Base-by-base conservation (phyloP, 2,113 vertebrate species). In the Pongo abelii region DNA sequence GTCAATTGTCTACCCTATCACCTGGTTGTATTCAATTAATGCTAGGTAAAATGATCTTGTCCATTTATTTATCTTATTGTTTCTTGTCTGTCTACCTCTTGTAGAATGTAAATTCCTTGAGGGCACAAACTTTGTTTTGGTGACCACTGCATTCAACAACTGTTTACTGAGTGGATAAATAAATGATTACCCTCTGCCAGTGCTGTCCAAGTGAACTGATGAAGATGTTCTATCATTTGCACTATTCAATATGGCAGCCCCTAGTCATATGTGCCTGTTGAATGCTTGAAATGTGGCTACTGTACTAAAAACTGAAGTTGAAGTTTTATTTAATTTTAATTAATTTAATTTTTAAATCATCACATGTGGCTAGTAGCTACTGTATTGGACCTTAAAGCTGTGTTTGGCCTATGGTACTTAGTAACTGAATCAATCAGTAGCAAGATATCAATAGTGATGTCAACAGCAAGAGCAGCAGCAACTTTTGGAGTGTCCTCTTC, bases 261-360 rank as follows among this genome's bases (percentile, higher is more conserved):
- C 5, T 43, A 46, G 74, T 78, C 67, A 43, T 3, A 11, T 38
- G 14, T 87, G 30, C 40, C 38, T 77, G 12, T 38, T 2, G 20
- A 46, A 80, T 17, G 46, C 52, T 95, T 46, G n/a, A 92, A 77
- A 78, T 79, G 38, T 92, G 83, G 52, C 75, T 40, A 40, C 46
- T 52, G 1, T 20, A 64, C 5, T 17, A 38, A 88, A 48, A 84
- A n/a, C 12, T 83, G 38, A 89, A 69, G 84, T 97, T 81, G 48
- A 79, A 12, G 40, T 83, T 88, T 93, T 70, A 52, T 70, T 90
- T 85, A 78, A 78, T 46, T 78, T 89, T 83, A 95, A 83, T 35
- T 59, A 40, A 81, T 80, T 75, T 69, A 89, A 84, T 74, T 40
- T 80, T 96, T 43, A 81, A 95, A 27, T 55, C 3, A n/a, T 32